Evolutionary conservation across 1,140 invertebrate genomes (phyloP).

Genomic region (Spodoptera frugiperda): DNA sequence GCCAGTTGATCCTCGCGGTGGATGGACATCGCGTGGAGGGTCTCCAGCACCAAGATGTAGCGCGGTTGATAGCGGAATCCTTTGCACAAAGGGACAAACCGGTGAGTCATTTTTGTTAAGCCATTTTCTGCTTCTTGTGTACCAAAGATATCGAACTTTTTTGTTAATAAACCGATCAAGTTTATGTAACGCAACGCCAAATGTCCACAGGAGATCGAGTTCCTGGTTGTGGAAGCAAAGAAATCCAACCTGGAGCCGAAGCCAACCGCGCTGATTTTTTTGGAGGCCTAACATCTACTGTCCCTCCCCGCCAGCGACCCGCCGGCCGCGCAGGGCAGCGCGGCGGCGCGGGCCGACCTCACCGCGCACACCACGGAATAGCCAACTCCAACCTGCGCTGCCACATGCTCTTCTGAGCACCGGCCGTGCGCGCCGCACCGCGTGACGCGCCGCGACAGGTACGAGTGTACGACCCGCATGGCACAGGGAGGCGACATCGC

Average conservation of each 20-base stretch:
- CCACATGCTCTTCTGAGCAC: slow-evolving; percentile 85
- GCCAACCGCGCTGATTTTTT: slow-evolving; percentile 94
- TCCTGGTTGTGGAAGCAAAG: slow-evolving; percentile 95
- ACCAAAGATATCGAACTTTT: background rate
- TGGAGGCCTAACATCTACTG: slow-evolving; percentile 95
- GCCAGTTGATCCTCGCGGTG: slow-evolving; percentile 97
- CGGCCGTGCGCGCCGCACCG: background rate
- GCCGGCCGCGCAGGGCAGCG: slow-evolving; percentile 87
- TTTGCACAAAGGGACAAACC: slow-evolving; percentile 93
- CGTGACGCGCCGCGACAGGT: slow-evolving; percentile 7
- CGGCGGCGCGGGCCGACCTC: slow-evolving; percentile 88
- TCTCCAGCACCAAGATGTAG: slow-evolving; percentile 93
- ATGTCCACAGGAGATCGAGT: slow-evolving; percentile 91
- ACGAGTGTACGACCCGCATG: slow-evolving; percentile 67
- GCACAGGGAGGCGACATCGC: slow-evolving; percentile 82
- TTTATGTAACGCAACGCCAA: slow-evolving; percentile 9
- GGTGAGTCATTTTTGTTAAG: slow-evolving; percentile 55
- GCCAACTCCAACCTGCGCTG: slow-evolving; percentile 86
- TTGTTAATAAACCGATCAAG: slow-evolving; percentile 1
- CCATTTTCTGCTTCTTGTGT: background rate
- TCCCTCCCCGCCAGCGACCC: slow-evolving; percentile 92
- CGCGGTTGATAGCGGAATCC: slow-evolving; percentile 94
- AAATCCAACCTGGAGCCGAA: slow-evolving; percentile 96
- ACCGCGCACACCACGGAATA: slow-evolving; percentile 87
- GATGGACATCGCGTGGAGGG: slow-evolving; percentile 96